Evolutionary conservation across 2,113 vertebrate species (phyloP), one percentile per base, ranked within the genome.

Genomic region (Marmota flaviventris): DNA sequence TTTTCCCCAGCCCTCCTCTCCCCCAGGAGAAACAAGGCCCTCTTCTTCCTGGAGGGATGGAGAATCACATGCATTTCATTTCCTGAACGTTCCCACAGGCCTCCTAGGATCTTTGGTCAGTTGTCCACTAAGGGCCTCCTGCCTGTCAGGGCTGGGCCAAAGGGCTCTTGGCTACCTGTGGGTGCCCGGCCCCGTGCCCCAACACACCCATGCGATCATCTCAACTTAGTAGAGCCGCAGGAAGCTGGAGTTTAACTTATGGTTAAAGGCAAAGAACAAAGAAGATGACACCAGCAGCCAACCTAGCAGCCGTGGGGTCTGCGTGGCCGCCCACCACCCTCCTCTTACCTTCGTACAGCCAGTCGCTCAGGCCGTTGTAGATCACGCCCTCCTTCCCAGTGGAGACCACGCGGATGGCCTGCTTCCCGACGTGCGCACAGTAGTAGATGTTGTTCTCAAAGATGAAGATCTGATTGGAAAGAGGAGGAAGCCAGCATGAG

Each of bases 361-460:
- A 99, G 98, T 99, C 99, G 34, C 99, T 99, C 97, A 99, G 99
- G 61, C 99, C 99, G 1, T 99, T 99, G 99, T 99, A 99, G 97
- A 99, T 99, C 95, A 99, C 99, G 4, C 99, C 99, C 97, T 99
- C 99, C 97, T 99, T 99, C 90, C 99, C 99, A 0, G 99, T 99
- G 72, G 99, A 99, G 53, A 99, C 99, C 98, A 99, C 99, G 4
- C 99, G 99, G 96, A 99, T 99, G 77, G 99, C 99, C 97, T 99
- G 99, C 97, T 99, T 99, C 91, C 99, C 99, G 65, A 99, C 99
- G 4, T 99, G 99, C 0, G 99, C 99, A 34, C 99, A 99, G 98
- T 99, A 99, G 99, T 99, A 99, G 98, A 99, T 99, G 98, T 99
- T 99, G 98, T 99, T 99, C 98, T 99, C 99, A 97, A 99, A 99